These are phyloP conservation scores for Neria commutata DNA, from an alignment of 2,888 invertebrate species.

Conservation along the genomic window DNA sequence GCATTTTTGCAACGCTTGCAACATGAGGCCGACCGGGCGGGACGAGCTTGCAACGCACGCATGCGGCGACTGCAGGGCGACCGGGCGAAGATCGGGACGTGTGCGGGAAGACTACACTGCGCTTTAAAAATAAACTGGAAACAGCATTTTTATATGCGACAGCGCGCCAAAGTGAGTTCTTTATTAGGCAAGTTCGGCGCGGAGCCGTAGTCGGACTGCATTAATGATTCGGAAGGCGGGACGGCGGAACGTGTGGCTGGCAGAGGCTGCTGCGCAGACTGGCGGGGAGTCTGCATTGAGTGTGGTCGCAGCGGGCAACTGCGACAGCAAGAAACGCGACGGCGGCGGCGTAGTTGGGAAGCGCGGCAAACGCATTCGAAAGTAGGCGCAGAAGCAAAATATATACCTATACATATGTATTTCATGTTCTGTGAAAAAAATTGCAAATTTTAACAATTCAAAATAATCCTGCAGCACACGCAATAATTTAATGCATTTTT, in stretches of 20 bases:
- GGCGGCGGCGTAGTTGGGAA: background rate
- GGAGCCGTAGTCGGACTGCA: too few relatives aligned
- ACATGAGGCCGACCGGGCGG: too few relatives aligned
- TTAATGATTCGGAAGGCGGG: background rate
- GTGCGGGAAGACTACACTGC: too few relatives aligned
- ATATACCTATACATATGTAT: too few relatives aligned
- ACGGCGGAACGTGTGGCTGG: too few relatives aligned
- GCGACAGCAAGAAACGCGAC: background rate
- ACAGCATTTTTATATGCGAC: conserved; percentile 13
- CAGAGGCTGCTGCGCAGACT: background rate
- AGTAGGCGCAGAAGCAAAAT: too few relatives aligned
- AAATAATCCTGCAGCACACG: background rate
- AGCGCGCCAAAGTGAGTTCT: conserved; percentile 17
- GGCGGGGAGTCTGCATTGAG: background rate
- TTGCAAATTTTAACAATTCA: too few relatives aligned
- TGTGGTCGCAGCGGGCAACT: background rate
- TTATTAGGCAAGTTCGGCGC: conserved; percentile 14
- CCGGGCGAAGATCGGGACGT: too few relatives aligned
- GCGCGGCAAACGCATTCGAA: background rate
- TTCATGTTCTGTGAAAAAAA: too few relatives aligned
- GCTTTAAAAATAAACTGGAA: background rate
- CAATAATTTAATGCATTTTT: conserved; percentile 43
- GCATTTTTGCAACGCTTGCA: background rate
- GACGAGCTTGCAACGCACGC: too few relatives aligned
- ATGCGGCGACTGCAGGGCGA: too few relatives aligned